A percentile compares a stretch with the other conserved stretches of the same genome.
phyloP scores from a whole-genome alignment of 2,888 invertebrate species.

The Tipula vernalis region DNA sequence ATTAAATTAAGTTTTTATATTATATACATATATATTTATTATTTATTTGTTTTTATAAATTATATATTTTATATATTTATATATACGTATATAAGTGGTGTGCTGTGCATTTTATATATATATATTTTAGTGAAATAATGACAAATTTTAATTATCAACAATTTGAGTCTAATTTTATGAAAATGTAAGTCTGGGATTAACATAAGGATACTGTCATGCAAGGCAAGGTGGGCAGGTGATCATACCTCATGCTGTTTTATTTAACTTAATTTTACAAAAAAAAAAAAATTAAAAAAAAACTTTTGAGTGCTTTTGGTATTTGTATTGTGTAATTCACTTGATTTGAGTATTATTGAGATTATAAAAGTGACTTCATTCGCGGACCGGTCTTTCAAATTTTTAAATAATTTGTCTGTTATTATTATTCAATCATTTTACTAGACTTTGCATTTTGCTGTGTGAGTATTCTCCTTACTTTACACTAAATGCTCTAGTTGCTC shows the following conservation, averaged over 20 bases:
- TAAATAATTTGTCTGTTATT: background rate
- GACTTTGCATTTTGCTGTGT: background rate
- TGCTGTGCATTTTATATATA: background rate
- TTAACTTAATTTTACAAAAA: background rate
- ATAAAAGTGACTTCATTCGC: background rate
- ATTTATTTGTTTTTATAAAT: background rate
- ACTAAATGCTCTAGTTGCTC: background rate
- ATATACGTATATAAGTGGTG: background rate
- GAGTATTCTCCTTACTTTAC: background rate
- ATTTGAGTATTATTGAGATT: background rate
- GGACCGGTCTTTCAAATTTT: background rate
- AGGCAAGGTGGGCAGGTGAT: background rate
- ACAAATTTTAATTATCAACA: background rate
- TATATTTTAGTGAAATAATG: background rate
- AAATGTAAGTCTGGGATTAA: background rate
- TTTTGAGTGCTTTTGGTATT: background rate
- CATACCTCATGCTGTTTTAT: background rate
- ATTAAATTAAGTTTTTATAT: background rate
- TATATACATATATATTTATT: background rate
- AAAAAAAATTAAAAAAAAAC: background rate
- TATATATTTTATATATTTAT: background rate
- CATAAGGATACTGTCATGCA: background rate
- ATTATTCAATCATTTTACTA: background rate
- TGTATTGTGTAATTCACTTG: background rate
- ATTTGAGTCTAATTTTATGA: background rate